Evolutionary conservation across 2,113 vertebrate genomes (phyloP).

Genomic region (Mus pahari): DNA sequence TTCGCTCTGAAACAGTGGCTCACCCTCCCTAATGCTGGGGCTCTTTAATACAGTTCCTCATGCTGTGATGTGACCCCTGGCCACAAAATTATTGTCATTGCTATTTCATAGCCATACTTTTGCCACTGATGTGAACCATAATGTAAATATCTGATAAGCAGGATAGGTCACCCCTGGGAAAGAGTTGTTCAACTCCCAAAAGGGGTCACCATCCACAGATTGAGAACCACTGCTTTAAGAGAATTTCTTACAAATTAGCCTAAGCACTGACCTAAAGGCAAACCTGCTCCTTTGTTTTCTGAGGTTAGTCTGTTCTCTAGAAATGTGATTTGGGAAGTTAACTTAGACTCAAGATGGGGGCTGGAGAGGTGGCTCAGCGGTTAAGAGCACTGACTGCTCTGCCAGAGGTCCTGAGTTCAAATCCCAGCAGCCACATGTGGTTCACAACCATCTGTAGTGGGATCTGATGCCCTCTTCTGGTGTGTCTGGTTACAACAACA

Average conservation of each 20-base stretch:
- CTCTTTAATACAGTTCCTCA: background rate
- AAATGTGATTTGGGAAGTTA: constrained; percentile 32
- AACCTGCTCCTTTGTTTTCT: background rate
- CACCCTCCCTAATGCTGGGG: background rate
- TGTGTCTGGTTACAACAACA: no score
- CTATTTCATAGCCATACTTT: background rate
- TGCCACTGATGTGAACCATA: no score
- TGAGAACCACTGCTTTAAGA: background rate
- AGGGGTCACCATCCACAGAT: background rate
- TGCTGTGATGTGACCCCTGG: background rate
- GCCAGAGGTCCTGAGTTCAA: no score
- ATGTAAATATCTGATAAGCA: background rate
- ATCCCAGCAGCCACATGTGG: no score
- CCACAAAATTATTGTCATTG: background rate
- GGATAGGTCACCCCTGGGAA: background rate
- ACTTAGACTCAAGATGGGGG: background rate
- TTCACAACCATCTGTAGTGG: no score
- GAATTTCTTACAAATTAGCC: background rate
- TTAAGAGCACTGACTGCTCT: no score
- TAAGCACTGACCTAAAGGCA: background rate
- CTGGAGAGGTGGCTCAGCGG: no score
- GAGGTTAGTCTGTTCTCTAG: background rate
- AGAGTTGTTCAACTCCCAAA: background rate
- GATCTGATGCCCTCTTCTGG: no score
- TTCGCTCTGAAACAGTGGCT: background rate